Evolutionary conservation across 1,140 invertebrate genomes (phyloP), one percentile per base, ranked within the genome.

Genomic region (Tachypleus tridentatus): DNA sequence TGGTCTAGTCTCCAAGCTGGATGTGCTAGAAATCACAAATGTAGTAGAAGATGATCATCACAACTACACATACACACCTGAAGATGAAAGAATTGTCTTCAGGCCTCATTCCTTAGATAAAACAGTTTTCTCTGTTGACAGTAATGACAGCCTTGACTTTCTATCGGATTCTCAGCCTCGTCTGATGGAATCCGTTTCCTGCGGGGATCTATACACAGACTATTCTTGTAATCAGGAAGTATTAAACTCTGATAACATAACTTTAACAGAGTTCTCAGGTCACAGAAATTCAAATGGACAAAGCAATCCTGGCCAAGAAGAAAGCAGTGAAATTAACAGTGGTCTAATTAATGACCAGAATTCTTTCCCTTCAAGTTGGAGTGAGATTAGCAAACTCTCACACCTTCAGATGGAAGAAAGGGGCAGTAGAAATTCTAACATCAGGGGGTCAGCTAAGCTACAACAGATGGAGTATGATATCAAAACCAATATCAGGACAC

Each of bases 111-210:
- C 29, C 29, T 54, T 54, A 54, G 54, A 54, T 49, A 64, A 69
- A 49, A 63, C 65, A n/a, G 68, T 64, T 5, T 69, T 64, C 63
- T 67, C 65, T n/a, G 65, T 63, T 4, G 68, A 66, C 56, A 66
- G 64, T 57, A 69, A 62, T 3, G 68, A 69, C 52, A 69, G 68
- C 48, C 54, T 69, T 9, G 68, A 69, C 47, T 66, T 69, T 52
- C 56, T 69, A 4, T 69, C 68, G n/a, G 68, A 69, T 48, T 49
- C 54, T 51, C 68, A 69, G 48, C 68, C 68, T 9, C 61, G 68
- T 9, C 51, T 69, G 50, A 62, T 66, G n/a, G 62, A 62, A 48
- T 69, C 68, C 0, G 65, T 69, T 61, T 66, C 64, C 57, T 69
- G 68, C 59, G 68, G 68, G 4, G 65, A 69, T 57, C 56, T 69